Percentiles rank a stretch among this genome's conserved stretches.
Conservation (phyloP, 2,888 invertebrate species). For the Tetragonula carbonaria region DNA sequence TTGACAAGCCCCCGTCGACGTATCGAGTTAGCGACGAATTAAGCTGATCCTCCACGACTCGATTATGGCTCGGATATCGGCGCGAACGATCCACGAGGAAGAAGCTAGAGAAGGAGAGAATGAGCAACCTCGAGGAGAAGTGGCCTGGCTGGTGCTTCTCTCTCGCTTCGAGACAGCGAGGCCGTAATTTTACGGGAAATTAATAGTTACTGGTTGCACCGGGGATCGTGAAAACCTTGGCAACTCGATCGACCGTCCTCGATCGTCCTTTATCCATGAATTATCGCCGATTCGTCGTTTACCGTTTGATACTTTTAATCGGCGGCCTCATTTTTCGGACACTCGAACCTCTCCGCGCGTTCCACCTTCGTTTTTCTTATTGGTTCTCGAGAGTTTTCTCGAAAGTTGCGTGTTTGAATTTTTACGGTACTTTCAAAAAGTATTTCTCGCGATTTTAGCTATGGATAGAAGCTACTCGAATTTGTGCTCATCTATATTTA, state of each 20-base stretch:
- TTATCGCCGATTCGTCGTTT: constrained; percentile 33
- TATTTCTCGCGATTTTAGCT: no score
- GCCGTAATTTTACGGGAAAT: constrained; percentile 66
- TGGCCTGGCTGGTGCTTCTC: constrained; percentile 8
- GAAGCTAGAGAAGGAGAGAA: constrained; percentile 8
- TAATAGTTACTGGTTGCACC: constrained; percentile 63
- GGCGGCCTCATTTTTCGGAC: constrained; percentile 6
- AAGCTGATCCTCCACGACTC: constrained; percentile 69
- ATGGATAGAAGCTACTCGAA: no score
- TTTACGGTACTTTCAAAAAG: not conserved
- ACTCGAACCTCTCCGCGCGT: not conserved
- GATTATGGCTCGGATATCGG: constrained; percentile 70
- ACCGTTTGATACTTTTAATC: constrained; percentile 46
- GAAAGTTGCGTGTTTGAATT: not conserved
- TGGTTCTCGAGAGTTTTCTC: no score
- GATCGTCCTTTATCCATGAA: constrained; percentile 32
- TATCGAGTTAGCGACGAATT: constrained; percentile 77
- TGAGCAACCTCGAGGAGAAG: constrained; percentile 17
- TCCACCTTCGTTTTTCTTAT: not conserved
- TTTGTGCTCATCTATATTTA: no score
- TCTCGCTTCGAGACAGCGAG: constrained; percentile 34
- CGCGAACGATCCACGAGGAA: constrained; percentile 44
- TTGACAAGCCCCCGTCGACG: constrained; percentile 77
- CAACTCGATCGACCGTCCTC: constrained; percentile 7
- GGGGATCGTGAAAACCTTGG: constrained; percentile 56